Percentiles rank a stretch among this genome's conserved stretches.
These are phyloP conservation scores for Dynastes tityus DNA, from an alignment of 2,888 invertebrate genomes.

Conservation along the genomic window DNA sequence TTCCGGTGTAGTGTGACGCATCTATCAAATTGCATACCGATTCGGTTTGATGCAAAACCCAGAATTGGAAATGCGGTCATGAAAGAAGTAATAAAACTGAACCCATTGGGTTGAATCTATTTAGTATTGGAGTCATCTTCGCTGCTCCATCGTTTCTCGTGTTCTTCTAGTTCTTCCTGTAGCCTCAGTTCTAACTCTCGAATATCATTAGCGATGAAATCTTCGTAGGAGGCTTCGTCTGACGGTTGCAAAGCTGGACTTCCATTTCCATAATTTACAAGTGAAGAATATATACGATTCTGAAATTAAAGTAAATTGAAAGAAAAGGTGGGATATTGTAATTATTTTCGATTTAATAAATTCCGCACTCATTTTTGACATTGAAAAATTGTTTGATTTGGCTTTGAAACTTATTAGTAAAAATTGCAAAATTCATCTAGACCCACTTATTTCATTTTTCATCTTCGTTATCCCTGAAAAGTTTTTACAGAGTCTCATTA, in stretches of 20 bases:
- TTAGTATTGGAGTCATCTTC: constrained; percentile 72
- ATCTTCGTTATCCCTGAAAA: too few relatives aligned
- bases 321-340: neutral
- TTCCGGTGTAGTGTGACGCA: neutral
- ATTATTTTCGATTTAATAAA: too few relatives aligned
- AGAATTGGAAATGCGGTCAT: constrained; percentile 3
- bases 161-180: constrained; percentile 79
- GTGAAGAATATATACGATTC: constrained; percentile 68
- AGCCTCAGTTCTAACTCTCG: constrained; percentile 77
- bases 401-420: too few relatives aligned
- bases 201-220: constrained; percentile 80
- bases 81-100: constrained; percentile 54
- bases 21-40: neutral
- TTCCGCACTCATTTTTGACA: too few relatives aligned
- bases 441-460: too few relatives aligned
- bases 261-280: constrained; percentile 54
- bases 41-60: constrained; percentile 24
- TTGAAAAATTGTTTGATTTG: too few relatives aligned
- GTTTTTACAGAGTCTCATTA: too few relatives aligned
- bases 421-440: too few relatives aligned
- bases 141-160: constrained; percentile 76
- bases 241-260: constrained; percentile 57
- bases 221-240: constrained; percentile 77
- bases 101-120: constrained; percentile 69
- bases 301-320: constrained; percentile 58